Percentiles rank a stretch among this genome's conserved stretches.
These are phyloP conservation scores for Prietella phreatophila DNA, from an alignment of 2,113 vertebrate species.

Conservation along the genomic window DNA sequence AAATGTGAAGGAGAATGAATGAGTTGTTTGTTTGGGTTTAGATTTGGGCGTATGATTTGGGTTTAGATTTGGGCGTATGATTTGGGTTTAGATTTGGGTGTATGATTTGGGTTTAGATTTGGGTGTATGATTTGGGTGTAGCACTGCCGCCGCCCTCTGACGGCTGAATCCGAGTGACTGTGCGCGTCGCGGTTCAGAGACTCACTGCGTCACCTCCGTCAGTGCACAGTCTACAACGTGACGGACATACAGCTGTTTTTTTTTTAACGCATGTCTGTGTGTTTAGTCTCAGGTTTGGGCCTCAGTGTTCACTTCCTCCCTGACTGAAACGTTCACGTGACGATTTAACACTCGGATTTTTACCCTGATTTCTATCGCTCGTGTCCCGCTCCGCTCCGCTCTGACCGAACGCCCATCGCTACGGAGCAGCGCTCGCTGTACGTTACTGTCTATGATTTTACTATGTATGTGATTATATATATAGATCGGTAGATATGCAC, in stretches of 20 bases:
- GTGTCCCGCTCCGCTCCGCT: neutral
- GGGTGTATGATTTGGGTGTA: neutral
- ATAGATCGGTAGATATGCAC: constrained; percentile 2
- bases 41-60: no score
- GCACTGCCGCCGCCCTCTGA: constrained; percentile 23
- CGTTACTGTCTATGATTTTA: neutral
- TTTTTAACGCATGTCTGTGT: neutral
- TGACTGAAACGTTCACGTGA: neutral
- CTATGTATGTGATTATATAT: neutral
- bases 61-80: neutral
- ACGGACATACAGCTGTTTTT: no score
- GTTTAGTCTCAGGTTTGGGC: constrained; percentile 18
- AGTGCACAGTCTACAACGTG: neutral
- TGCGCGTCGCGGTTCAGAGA: neutral
- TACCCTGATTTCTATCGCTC: neutral
- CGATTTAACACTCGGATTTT: neutral
- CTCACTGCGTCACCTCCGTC: neutral
- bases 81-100: neutral
- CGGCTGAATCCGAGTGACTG: neutral
- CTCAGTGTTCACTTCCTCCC: neutral
- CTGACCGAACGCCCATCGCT: constrained; percentile 6
- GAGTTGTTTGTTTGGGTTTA: no score
- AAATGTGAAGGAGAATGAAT: no score
- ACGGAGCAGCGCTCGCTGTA: constrained; percentile 4
- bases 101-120: no score